These are phyloP conservation scores for Astyanax mexicanus DNA, from an alignment of 2,797 vertebrate species.

Conservation along the genomic window DNA sequence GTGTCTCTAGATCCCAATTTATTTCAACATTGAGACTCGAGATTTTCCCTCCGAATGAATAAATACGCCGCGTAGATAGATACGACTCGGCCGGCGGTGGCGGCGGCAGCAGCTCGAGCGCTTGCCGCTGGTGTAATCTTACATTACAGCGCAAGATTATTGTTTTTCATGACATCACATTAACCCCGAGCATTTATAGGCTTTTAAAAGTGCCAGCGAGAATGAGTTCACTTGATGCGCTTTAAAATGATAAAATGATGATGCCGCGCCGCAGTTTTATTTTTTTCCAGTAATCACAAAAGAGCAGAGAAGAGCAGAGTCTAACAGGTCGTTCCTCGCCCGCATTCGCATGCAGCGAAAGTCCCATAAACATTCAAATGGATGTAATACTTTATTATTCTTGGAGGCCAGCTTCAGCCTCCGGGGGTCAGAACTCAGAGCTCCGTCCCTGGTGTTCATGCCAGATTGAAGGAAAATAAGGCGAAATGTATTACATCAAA, in stretches of 20 bases:
- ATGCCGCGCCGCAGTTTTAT: slow-evolving; percentile 1
- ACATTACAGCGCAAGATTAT: slow-evolving; percentile 10
- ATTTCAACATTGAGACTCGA: slow-evolving; percentile 65
- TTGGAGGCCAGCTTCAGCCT: slow-evolving; percentile 22
- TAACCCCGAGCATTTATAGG: slow-evolving; percentile 34
- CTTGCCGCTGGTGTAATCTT: slow-evolving; percentile 6
- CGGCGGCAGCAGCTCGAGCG: neutral
- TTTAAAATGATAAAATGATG: slow-evolving; percentile 38
- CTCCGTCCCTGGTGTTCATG: slow-evolving; percentile 17
- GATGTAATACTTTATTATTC: slow-evolving; percentile 27
- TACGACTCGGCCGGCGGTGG: slow-evolving; percentile 11
- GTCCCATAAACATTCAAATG: slow-evolving; percentile 39
- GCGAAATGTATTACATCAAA: slow-evolving; percentile 20
- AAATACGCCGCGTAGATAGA: slow-evolving; percentile 39
- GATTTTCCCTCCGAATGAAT: slow-evolving; percentile 55
- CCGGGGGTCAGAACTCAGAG: slow-evolving; percentile 16
- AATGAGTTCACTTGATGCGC: slow-evolving; percentile 1
- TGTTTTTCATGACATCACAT: slow-evolving; percentile 43
- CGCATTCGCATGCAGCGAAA: slow-evolving; percentile 14
- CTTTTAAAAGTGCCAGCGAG: slow-evolving; percentile 19
- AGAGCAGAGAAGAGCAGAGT: slow-evolving; percentile 25
- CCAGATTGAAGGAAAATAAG: slow-evolving; percentile 22
- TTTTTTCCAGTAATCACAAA: slow-evolving; percentile 35
- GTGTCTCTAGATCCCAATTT: slow-evolving; percentile 72
- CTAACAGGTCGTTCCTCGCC: slow-evolving; percentile 28